phyloP scores from a whole-genome alignment of 2,888 invertebrate species.

The Eucriotettix oculatus region DNA sequence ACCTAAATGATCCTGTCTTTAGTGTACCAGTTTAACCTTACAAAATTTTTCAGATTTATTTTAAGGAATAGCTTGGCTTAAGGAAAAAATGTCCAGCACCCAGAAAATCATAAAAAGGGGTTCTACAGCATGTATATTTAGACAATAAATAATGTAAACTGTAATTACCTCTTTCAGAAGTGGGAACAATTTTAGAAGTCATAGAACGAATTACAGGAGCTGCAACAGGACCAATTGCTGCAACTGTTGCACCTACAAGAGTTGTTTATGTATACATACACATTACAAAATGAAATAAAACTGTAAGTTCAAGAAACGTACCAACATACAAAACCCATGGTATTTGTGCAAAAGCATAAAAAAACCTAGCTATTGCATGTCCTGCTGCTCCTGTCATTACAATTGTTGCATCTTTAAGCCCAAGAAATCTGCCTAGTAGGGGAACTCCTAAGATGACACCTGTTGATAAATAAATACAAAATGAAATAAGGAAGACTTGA shows the following conservation, averaged over 20 bases:
- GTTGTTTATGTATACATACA: conserved; percentile 4
- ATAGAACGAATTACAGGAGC: conserved; percentile 67
- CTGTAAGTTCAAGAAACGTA: conserved; percentile 16
- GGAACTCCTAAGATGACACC: conserved; percentile 54
- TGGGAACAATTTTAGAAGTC: conserved; percentile 58
- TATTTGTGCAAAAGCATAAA: conserved; percentile 42
- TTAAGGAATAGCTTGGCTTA: no score
- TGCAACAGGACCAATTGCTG: conserved; percentile 61
- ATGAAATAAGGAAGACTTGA: neutral
- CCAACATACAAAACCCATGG: conserved; percentile 44
- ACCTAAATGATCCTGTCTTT: no score
- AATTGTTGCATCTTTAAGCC: conserved; percentile 53
- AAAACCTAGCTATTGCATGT: conserved; percentile 48
- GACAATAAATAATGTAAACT: neutral
- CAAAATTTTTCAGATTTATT: no score
- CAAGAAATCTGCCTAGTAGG: conserved; percentile 46
- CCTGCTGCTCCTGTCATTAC: conserved; percentile 53
- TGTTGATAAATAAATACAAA: conserved; percentile 14
- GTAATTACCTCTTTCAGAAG: conserved; percentile 47
- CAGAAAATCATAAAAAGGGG: no score
- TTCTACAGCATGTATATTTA: neutral
- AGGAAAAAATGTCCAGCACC: no score
- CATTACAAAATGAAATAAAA: neutral
- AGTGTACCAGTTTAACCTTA: no score
- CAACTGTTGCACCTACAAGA: conserved; percentile 45